Evolutionary conservation across 2,888 invertebrate species (phyloP), one percentile per base, ranked within the genome.

Genomic region (Biston betularia): DNA sequence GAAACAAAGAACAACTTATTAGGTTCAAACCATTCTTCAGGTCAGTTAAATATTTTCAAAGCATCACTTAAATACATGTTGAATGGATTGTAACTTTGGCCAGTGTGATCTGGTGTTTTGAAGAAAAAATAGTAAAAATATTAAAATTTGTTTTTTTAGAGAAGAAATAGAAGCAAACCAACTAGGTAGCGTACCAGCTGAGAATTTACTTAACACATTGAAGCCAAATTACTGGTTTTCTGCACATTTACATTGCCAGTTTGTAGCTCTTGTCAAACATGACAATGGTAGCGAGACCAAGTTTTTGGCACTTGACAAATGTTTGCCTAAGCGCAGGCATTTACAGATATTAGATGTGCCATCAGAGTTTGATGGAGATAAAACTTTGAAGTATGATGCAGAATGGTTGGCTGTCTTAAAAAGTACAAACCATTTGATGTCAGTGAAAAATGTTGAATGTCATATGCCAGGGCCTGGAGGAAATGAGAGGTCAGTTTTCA

Each of bases 191-290:
- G 96, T 96, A 48, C 97, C 98, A 6, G 95, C 96, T 59, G 96
- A 97, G 89, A 97, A 98, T 71, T 89, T 99, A 42, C 89, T 99
- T n/a, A 93, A 96, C 63, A 87, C 94, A 45, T 86, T 99, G 61
- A 96, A 97, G 84, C 99, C 99, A 9, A 93, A 94, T 0, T 98
- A 97, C 89, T 99, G 99, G 99, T 99, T 99, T 92, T 94, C 99
- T 9, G 99, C 99, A 40, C 99, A 99, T 94, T 94, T 99, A 73
- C 99, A 99, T 89, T 98, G 98, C 77, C 98, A 98, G 90, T 99
- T 99, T 93, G 96, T 97, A 11, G 99, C 99, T 0, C 76, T 98
- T 3, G 96, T 99, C 6, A 95, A 95, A 44, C 98, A 99, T 86
- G 89, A 94, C 35, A 87, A 95, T 66, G 86, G 90, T 12, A 82